Evolutionary conservation across 2,888 invertebrate genomes (phyloP), one percentile per base, ranked within the genome.

Genomic region (Hanleya hanleyi): DNA sequence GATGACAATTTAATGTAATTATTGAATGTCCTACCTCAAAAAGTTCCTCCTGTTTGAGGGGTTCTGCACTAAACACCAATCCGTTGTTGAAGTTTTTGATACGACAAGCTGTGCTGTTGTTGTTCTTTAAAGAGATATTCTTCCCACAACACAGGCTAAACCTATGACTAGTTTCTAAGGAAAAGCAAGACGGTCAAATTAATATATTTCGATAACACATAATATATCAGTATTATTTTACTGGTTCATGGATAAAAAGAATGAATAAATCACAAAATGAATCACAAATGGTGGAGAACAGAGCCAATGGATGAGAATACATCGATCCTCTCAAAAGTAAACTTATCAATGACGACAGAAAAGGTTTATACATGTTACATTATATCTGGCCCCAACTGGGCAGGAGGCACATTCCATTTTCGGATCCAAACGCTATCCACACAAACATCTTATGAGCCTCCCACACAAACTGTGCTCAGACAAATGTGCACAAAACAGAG

Each of bases 41-140:
- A 36, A 95, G 90, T 87, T 96, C 96, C 78, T 95, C 95, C 68
- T 93, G 91, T 41, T 93, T 93, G 29, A 96, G 92, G 26, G 94
- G 93, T 1, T 93, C 92, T 0, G 95, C 93, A 84, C 95, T 95
- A 88, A 95, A 94, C 12, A 95, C 92, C 1, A 96, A 91, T 0
- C 93, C 93, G 78, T 93, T 91, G 77, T 92, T 92, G 82, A 92
- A 93, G 80, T 93, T 92, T 64, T 92, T 81, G 33, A 92, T 91
- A 9, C 96, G 92, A 1, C 92, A 92, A 0, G 95, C 95, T 6
- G 93, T 90, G 0, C 93, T 92, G 77, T 93, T 94, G 77, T 94
- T 94, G 81, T 94, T 94, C 83, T 93, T 93, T 71, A 96, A 86
- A 66, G 93, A 91, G 29, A 95, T 91, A 83, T 95, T 95, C 81